A percentile compares a stretch with the other conserved stretches of the same genome.
Conservation (phyloP, 2,113 vertebrate genomes). For the Fulmarus glacialis region DNA sequence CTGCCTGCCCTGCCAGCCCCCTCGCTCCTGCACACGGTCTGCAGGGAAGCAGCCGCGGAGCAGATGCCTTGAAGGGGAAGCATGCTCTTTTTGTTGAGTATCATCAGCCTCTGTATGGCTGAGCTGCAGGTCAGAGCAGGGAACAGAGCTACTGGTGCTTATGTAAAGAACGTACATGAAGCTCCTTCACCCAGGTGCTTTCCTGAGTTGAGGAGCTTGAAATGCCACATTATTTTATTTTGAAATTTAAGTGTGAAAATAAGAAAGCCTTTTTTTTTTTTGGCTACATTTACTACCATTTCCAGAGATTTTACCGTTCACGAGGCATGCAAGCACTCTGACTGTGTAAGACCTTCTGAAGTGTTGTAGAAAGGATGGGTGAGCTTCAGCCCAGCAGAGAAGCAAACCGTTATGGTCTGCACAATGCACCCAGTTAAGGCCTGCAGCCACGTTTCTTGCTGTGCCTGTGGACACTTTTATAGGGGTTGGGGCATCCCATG, state of each 20-base stretch:
- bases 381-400: background rate
- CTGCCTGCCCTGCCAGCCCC: background rate
- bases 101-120: background rate
- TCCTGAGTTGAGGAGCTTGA: background rate
- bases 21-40: fast-evolving
- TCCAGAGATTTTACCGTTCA: background rate
- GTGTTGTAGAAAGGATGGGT: background rate
- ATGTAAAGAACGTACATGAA: background rate
- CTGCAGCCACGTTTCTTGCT: fast-evolving
- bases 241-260: background rate
- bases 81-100: background rate
- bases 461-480: background rate
- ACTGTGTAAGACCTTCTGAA: background rate
- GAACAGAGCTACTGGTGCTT: background rate
- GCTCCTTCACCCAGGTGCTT: background rate
- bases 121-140: background rate
- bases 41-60: background rate
- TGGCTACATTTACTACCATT: background rate
- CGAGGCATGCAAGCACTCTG: background rate
- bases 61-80: background rate
- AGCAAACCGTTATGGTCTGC: background rate
- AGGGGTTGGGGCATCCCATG: background rate
- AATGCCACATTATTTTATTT: background rate
- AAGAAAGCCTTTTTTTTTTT: background rate
- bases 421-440: background rate